phyloP scores from a whole-genome alignment of 2,797 vertebrate genomes.

The Aselliscus stoliczkanus region DNA sequence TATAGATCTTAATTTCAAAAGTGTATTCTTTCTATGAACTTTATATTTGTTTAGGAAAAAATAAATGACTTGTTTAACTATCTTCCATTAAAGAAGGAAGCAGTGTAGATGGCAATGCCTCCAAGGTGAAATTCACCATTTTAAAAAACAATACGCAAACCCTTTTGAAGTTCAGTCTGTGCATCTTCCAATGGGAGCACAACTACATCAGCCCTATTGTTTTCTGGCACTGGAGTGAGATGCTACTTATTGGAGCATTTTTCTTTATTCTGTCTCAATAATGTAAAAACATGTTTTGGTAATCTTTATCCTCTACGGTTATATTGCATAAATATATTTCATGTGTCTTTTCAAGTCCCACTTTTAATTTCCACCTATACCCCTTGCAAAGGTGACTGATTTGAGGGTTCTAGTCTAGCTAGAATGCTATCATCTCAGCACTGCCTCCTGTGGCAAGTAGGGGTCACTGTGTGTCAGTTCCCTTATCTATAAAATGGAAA shows the following conservation, averaged over 20 bases:
- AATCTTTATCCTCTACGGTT: neutral
- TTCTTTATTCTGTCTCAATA: slow-evolving; percentile 20
- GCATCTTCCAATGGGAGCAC: neutral
- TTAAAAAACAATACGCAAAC: neutral
- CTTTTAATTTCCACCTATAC: neutral
- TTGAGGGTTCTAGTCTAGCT: neutral
- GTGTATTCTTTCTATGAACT: neutral
- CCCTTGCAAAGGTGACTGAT: neutral
- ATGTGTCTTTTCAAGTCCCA: neutral
- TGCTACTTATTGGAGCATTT: neutral
- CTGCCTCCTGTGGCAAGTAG: neutral
- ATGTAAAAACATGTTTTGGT: neutral
- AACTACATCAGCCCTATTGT: neutral
- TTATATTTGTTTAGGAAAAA: slow-evolving; percentile 30
- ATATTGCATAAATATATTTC: neutral
- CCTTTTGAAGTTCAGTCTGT: neutral
- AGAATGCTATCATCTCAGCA: neutral
- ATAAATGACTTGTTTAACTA: neutral
- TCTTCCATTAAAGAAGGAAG: neutral
- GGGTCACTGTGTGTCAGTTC: neutral
- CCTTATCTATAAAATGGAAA: neutral
- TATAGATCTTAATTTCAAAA: slow-evolving; percentile 38
- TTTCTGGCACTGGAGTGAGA: neutral
- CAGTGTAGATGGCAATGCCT: neutral
- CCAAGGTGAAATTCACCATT: neutral